Conservation (phyloP, 2,113 vertebrate species). For the Parotia lawesii region DNA sequence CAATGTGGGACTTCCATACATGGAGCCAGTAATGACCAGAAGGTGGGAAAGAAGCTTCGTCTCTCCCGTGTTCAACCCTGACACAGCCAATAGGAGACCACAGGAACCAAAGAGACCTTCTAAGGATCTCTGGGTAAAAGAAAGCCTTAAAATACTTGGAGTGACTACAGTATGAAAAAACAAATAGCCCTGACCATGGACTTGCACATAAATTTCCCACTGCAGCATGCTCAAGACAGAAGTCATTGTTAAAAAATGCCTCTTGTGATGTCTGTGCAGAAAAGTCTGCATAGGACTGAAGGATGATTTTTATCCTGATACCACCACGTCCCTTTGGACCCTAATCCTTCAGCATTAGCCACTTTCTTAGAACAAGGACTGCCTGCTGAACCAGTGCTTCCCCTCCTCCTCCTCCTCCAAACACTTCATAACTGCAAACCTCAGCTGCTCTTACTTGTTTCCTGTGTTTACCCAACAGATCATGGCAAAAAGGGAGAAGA, state of each 20-base stretch:
- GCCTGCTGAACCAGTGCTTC: background rate
- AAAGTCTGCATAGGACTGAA: fast-evolving
- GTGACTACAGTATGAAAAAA: background rate
- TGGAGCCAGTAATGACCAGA: background rate
- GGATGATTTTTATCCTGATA: background rate
- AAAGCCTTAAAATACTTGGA: background rate
- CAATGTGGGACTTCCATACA: fast-evolving
- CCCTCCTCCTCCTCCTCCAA: background rate
- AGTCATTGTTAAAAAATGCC: background rate
- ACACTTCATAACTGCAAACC: background rate
- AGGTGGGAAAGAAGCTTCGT: background rate
- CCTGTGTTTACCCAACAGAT: conserved; percentile 48
- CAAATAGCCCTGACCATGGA: background rate
- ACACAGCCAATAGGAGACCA: background rate
- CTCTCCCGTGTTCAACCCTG: background rate
- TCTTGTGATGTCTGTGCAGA: background rate
- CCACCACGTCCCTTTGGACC: fast-evolving
- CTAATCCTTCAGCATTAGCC: background rate
- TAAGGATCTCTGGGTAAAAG: background rate
- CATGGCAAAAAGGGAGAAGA: conserved; percentile 22
- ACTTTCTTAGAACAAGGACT: background rate
- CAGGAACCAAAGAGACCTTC: background rate
- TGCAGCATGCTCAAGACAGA: background rate
- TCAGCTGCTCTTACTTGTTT: background rate
- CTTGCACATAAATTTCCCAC: background rate